phyloP scores from a whole-genome alignment of 2,113 vertebrate genomes.

The Caracal caracal region DNA sequence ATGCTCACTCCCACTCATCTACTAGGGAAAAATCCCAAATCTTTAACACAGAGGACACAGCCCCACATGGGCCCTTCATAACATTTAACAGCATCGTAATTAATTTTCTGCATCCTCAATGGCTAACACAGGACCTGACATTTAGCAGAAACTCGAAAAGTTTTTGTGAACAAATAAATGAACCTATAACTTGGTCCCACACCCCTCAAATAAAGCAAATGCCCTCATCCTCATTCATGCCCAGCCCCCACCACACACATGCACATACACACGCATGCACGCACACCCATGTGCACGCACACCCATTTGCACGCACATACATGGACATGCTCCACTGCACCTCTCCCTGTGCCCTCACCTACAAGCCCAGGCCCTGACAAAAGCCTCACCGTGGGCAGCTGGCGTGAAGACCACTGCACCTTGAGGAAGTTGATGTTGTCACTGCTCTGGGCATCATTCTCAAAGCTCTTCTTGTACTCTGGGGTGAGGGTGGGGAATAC shows the following conservation, averaged over 20 bases:
- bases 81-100: background rate
- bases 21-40: background rate
- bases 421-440: conserved; percentile 98
- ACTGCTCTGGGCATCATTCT: conserved; percentile 97
- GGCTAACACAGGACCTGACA: background rate
- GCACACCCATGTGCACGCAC: fast-evolving
- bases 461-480: conserved; percentile 98
- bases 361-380: background rate
- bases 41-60: background rate
- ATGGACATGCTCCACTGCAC: too few relatives aligned
- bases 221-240: background rate
- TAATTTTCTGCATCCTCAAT: conserved; percentile 2
- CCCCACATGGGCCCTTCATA: background rate
- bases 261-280: too few relatives aligned
- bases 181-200: background rate
- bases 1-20: background rate
- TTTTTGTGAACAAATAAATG: background rate
- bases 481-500: background rate
- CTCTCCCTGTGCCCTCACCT: background rate
- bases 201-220: background rate
- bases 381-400: conserved; percentile 92
- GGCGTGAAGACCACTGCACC: conserved; percentile 96
- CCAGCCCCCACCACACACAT: background rate
- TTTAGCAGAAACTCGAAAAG: conserved; percentile 36
- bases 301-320: background rate